Percentiles rank a stretch among this genome's conserved stretches.
Conservation (phyloP, 2,113 vertebrate species). For the Nesogale talazaci region DNA sequence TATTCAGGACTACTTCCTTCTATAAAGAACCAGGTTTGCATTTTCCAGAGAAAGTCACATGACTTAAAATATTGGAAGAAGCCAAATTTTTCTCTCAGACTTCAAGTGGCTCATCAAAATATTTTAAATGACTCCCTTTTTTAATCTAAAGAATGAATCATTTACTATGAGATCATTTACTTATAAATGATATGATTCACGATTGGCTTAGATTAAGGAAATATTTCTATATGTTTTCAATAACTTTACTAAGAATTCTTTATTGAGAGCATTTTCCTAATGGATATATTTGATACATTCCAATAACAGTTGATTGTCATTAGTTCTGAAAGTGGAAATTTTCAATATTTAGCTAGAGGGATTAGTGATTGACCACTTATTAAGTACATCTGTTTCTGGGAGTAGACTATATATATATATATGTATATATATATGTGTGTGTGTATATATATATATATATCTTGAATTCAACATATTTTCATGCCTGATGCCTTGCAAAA, state of each 20-base stretch:
- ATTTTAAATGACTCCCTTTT: neutral
- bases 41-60: neutral
- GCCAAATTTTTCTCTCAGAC: neutral
- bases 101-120: neutral
- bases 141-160: neutral
- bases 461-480: neutral
- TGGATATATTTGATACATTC: neutral
- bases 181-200: neutral
- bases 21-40: neutral
- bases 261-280: neutral
- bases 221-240: neutral
- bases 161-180: neutral
- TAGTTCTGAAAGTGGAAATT: constrained; percentile 5
- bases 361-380: neutral
- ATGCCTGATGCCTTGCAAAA: neutral
- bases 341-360: neutral
- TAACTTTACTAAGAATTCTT: neutral
- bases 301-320: neutral
- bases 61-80: neutral
- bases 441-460: neutral
- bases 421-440: neutral
- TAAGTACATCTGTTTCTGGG: constrained; percentile 28
- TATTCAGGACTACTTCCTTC: neutral
- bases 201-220: neutral
- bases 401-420: neutral